A percentile compares a stretch with the other conserved stretches of the same genome.
Evolutionary conservation across 2,797 vertebrate species (phyloP).

Genomic region (Sebastes ruberrimus): DNA sequence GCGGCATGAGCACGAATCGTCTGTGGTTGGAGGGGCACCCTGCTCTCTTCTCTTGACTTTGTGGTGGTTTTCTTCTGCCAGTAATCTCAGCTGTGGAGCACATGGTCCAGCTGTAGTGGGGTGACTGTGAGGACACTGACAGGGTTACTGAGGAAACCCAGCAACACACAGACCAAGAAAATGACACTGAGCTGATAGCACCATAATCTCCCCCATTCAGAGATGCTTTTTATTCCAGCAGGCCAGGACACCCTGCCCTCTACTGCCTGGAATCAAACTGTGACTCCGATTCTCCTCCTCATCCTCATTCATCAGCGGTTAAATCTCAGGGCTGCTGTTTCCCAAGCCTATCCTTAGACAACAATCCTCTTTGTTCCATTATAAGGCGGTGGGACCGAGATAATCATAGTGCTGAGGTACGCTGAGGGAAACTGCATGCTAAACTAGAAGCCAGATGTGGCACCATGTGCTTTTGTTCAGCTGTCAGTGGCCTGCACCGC

Average conservation of each 20-base stretch:
- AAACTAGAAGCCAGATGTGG: slow-evolving; percentile 77
- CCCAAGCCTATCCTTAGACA: slow-evolving; percentile 65
- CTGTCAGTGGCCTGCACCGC: slow-evolving; percentile 63
- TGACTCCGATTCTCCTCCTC: slow-evolving; percentile 26
- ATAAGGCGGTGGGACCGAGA: slow-evolving; percentile 62
- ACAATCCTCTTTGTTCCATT: slow-evolving; percentile 73
- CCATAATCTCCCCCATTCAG: slow-evolving; percentile 23
- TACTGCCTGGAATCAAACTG: slow-evolving; percentile 5
- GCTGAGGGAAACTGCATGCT: slow-evolving; percentile 55
- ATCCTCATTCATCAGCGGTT: slow-evolving; percentile 41
- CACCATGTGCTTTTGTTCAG: slow-evolving; percentile 79
- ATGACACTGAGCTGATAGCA: slow-evolving; percentile 22
- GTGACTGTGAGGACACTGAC: slow-evolving; percentile 70
- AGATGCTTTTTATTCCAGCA: slow-evolving; percentile 11
- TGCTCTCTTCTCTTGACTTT: slow-evolving; percentile 61
- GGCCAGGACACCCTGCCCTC: slow-evolving; percentile 21
- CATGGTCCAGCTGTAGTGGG: slow-evolving; percentile 64
- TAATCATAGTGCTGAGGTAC: slow-evolving; percentile 69
- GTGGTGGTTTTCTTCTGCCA: slow-evolving; percentile 64
- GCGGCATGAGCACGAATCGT: slow-evolving; percentile 4
- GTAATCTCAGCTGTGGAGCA: slow-evolving; percentile 73
- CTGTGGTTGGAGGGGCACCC: slow-evolving; percentile 58
- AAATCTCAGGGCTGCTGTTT: slow-evolving; percentile 48
- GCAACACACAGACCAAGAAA: slow-evolving; percentile 16
- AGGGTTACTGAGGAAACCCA: slow-evolving; percentile 32